Evolutionary conservation across 2,113 vertebrate species (phyloP).

Genomic region (Diadophis punctatus): DNA sequence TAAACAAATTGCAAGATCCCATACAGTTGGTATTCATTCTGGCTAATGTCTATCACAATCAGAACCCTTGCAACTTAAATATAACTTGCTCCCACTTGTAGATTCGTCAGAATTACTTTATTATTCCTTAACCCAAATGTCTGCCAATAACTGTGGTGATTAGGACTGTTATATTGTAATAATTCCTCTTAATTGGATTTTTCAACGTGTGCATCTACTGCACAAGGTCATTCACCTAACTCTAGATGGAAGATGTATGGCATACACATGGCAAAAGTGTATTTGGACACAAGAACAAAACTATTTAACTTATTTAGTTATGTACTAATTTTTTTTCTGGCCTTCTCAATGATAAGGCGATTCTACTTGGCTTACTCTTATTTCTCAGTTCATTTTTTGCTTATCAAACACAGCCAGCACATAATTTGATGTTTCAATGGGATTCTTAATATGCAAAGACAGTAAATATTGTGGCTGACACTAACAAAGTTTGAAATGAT

Average conservation of each 20-base stretch:
- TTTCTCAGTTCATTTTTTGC: neutral
- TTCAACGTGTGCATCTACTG: neutral
- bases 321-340: neutral
- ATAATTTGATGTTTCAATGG: constrained; percentile 40
- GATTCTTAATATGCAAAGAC: constrained; percentile 34
- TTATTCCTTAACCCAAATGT: neutral
- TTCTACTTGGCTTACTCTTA: neutral
- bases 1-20: neutral
- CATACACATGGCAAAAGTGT: constrained; percentile 12
- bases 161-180: neutral
- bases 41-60: neutral
- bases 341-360: neutral
- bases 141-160: neutral
- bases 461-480: constrained; percentile 50
- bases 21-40: neutral
- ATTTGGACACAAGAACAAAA: neutral
- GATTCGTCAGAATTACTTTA: neutral
- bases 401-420: constrained; percentile 15
- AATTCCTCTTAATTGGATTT: neutral
- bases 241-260: constrained; percentile 1
- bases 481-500: constrained; percentile 45
- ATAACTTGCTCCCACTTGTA: neutral
- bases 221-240: constrained; percentile 9
- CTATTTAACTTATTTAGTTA: neutral
- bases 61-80: neutral